Percentiles rank a stretch among this genome's conserved stretches.
phyloP scores from a whole-genome alignment of 2,113 vertebrate species.

The Mobula hypostoma region DNA sequence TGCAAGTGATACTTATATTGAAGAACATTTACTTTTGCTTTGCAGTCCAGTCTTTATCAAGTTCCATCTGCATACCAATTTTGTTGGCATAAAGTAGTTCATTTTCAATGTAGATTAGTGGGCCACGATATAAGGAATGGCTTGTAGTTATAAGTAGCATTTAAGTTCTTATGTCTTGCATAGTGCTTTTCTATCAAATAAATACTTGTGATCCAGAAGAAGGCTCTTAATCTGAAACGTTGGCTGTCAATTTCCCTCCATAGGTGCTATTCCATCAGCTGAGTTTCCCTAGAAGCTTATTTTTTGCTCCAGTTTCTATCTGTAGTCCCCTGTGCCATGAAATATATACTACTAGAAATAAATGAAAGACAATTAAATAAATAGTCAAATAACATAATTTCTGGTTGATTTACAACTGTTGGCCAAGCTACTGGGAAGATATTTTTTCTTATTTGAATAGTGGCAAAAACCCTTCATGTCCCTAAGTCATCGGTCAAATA shows the following conservation, averaged over 20 bases:
- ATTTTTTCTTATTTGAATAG: not conserved
- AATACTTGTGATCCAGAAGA: not conserved
- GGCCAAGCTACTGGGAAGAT: not conserved
- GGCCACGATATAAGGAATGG: not conserved
- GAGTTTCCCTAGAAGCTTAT: too few relatives aligned
- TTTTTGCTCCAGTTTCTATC: too few relatives aligned
- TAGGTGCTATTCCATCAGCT: too few relatives aligned
- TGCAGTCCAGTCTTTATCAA: constrained; percentile 1
- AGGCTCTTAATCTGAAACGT: too few relatives aligned
- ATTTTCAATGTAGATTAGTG: not conserved
- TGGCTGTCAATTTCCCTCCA: too few relatives aligned
- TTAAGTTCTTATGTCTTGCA: too few relatives aligned
- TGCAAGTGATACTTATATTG: not conserved
- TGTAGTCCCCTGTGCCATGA: not conserved
- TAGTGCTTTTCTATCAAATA: not conserved
- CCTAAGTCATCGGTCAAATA: not conserved
- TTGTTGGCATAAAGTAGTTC: not conserved
- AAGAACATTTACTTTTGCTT: not conserved
- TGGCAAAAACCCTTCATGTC: too few relatives aligned
- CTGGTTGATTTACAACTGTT: not conserved
- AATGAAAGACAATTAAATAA: not conserved
- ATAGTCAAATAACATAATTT: not conserved
- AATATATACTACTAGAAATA: not conserved
- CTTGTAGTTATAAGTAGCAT: too few relatives aligned
- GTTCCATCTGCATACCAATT: not conserved